Evolutionary conservation across 2,888 invertebrate genomes (phyloP), one percentile per base, ranked within the genome.

Genomic region (Branchellion lobata): DNA sequence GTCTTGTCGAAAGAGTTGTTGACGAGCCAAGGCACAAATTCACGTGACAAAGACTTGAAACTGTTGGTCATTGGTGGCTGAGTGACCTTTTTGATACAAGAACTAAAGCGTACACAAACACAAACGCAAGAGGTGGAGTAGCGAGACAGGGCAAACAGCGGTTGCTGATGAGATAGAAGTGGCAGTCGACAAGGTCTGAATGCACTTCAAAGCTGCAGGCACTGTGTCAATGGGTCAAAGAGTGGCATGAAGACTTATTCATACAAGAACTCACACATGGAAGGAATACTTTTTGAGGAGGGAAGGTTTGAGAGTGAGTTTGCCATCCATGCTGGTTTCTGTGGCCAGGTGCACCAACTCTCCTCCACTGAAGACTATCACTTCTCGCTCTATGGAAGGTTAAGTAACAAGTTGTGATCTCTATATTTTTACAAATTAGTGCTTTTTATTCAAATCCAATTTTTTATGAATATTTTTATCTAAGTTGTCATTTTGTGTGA

Each of bases 191-290:
- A 5, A 57, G n/a, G 61, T n/a, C 61, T 18, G 24, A 24, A n/a
- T 57, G 61, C 61, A 57, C 61, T 57, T 57, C 61, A 57, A 18
- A 57, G 24, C 21, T 57, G 61, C n/a, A 57, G 14, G n/a, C 61
- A 57, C 61, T 57, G 47, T 47, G 18, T 14, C 18, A 18, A 18
- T 47, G 18, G 8, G 18, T 14, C n/a, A n/a, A n/a, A n/a, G n/a
- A n/a, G n/a, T n/a, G n/a, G n/a, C n/a, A 47, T 47, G 18, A 47
- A 47, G 18, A 47, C 18, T 47, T 18, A 47, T 47, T 47, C 47
- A 47, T 14, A 47, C 8, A 47, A 47, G 47, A 14, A 14, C 47
- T n/a, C n/a, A n/a, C n/a, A n/a, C n/a, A n/a, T n/a, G n/a, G n/a
- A n/a, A n/a, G 14, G 40, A 8, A 8, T 40, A 57, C 61, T 57